phyloP scores from a whole-genome alignment of 2,888 invertebrate species.

The Heteromurus nitidus region DNA sequence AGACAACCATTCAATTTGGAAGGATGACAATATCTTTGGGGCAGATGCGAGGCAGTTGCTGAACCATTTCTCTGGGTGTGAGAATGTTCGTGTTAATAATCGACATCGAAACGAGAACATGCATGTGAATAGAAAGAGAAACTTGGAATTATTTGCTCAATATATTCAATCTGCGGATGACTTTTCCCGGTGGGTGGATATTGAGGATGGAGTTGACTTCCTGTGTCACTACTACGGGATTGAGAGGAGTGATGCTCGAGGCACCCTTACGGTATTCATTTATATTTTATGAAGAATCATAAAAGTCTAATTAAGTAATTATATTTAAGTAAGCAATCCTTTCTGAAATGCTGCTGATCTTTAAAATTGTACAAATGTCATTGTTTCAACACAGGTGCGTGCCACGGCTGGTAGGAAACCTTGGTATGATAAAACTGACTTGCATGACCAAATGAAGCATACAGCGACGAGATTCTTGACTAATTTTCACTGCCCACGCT shows the following conservation, averaged over 20 bases:
- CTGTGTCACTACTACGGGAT: slow-evolving; percentile 37
- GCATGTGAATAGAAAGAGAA: slow-evolving; percentile 5
- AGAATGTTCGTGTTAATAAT: slow-evolving; percentile 9
- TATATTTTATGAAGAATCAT: background rate
- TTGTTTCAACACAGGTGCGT: background rate
- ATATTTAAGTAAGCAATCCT: too few relatives aligned
- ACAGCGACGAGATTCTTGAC: background rate
- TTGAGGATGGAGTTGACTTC: slow-evolving; percentile 30
- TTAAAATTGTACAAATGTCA: background rate
- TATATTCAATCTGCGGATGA: slow-evolving; percentile 38
- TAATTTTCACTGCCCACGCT: background rate
- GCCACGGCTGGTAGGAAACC: slow-evolving; percentile 11
- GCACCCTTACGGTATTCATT: slow-evolving; percentile 10
- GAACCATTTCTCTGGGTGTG: slow-evolving; percentile 39
- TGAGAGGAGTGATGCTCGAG: background rate
- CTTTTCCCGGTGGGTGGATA: slow-evolving; percentile 43
- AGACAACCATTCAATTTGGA: slow-evolving; percentile 46
- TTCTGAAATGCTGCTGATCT: background rate
- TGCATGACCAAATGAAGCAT: background rate
- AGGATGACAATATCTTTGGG: slow-evolving; percentile 11
- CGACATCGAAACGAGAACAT: too few relatives aligned
- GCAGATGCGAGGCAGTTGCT: slow-evolving; percentile 5
- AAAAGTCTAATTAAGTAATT: too few relatives aligned
- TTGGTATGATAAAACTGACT: slow-evolving; percentile 27
- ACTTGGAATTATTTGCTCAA: slow-evolving; percentile 20